Evolutionary conservation across 2,888 invertebrate genomes (phyloP).

Genomic region (Chymomyza amoena): DNA sequence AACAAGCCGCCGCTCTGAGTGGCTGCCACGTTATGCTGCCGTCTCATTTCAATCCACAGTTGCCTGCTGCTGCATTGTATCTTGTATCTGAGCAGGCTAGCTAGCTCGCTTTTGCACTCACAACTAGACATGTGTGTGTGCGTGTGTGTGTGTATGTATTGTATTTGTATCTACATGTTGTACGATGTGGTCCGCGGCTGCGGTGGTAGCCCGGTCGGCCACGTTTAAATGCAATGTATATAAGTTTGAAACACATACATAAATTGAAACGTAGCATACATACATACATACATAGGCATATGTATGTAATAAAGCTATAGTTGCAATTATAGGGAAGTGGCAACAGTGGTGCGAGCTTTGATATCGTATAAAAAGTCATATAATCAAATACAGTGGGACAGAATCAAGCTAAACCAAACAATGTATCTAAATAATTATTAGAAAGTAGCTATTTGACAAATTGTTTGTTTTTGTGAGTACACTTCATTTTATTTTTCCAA

Average conservation of each 20-base stretch:
- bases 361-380: neutral
- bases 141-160: neutral
- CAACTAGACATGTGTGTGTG: neutral
- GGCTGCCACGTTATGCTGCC: constrained; percentile 52
- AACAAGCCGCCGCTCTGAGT: constrained; percentile 57
- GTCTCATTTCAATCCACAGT: constrained; percentile 38
- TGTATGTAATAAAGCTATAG: constrained; percentile 30
- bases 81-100: neutral
- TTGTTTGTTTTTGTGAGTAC: too few species aligned
- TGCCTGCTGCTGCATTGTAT: neutral
- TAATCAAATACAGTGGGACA: neutral
- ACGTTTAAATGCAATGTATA: constrained; percentile 72
- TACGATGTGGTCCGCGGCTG: neutral
- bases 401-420: neutral
- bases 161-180: neutral
- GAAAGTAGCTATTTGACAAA: neutral
- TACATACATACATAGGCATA: neutral
- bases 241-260: constrained; percentile 51
- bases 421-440: neutral
- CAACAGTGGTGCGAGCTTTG: constrained; percentile 11
- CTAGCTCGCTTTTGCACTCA: neutral
- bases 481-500: too few species aligned
- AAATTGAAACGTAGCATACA: constrained; percentile 11
- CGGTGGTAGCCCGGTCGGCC: constrained; percentile 63
- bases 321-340: constrained; percentile 49